A percentile compares a stretch with the other conserved stretches of the same genome.
phyloP scores from a whole-genome alignment of 1,140 invertebrate species.

The Tribolium castaneum region DNA sequence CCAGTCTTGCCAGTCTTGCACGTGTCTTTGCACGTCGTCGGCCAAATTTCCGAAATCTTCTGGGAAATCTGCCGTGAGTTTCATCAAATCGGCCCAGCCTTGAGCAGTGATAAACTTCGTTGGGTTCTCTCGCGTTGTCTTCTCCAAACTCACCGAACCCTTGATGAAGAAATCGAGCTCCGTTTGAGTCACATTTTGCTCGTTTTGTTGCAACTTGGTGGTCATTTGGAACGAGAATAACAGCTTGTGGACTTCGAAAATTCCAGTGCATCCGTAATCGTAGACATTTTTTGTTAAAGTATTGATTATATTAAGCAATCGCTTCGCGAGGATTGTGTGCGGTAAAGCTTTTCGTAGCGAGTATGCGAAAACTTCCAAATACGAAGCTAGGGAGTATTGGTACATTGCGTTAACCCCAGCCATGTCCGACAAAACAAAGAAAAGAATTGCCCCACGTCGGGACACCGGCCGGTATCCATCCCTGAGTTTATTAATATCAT shows the following conservation, averaged over 20 bases:
- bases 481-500: constrained; percentile 83
- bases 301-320: constrained; percentile 84
- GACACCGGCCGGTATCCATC: constrained; percentile 87
- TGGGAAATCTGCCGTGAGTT: constrained; percentile 76
- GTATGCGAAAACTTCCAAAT: constrained; percentile 82
- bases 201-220: constrained; percentile 80
- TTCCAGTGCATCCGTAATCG: constrained; percentile 89
- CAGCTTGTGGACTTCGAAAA: constrained; percentile 91
- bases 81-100: constrained; percentile 85
- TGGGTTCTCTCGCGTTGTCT: constrained; percentile 74
- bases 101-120: constrained; percentile 75
- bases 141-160: constrained; percentile 79
- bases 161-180: constrained; percentile 94
- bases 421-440: constrained; percentile 91
- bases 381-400: constrained; percentile 86
- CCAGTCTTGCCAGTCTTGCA: constrained; percentile 82
- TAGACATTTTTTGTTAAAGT: constrained; percentile 88
- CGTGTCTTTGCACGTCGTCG: constrained; percentile 71
- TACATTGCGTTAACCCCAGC: constrained; percentile 89
- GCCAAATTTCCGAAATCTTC: constrained; percentile 74
- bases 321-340: constrained; percentile 75
- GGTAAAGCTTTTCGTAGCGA: constrained; percentile 84
- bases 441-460: constrained; percentile 85
- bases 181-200: constrained; percentile 70
- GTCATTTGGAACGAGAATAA: constrained; percentile 92